These are phyloP conservation scores for Enhydra lutris DNA, from an alignment of 2,113 vertebrate genomes.

Conservation along the genomic window DNA sequence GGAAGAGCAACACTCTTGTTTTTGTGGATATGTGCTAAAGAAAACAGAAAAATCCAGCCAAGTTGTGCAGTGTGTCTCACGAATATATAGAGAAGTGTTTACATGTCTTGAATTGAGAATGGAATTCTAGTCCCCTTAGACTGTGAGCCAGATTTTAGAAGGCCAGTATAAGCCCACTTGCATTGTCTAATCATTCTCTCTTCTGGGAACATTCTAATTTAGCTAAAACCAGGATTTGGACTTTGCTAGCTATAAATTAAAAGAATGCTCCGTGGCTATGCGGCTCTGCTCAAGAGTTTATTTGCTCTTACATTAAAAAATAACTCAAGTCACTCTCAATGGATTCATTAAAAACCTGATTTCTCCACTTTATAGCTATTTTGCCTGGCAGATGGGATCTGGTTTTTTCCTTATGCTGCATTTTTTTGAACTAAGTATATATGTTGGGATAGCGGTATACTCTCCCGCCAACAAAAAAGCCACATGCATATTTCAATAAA, in stretches of 20 bases:
- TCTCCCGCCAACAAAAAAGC: slow-evolving; percentile 79
- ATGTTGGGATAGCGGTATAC: slow-evolving; percentile 61
- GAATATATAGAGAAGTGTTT: slow-evolving; percentile 50
- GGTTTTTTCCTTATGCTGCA: slow-evolving; percentile 74
- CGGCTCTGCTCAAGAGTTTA: slow-evolving; percentile 66
- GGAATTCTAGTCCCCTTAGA: slow-evolving; percentile 43
- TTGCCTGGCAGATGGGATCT: slow-evolving; percentile 78
- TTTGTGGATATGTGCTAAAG: neutral
- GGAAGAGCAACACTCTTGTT: neutral
- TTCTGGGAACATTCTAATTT: slow-evolving; percentile 65
- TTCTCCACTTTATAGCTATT: slow-evolving; percentile 75
- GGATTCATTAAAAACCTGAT: slow-evolving; percentile 73
- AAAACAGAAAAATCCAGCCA: neutral
- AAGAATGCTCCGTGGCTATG: slow-evolving; percentile 50
- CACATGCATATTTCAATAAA: slow-evolving; percentile 75
- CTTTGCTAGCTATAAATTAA: slow-evolving; percentile 68
- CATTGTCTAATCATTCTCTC: slow-evolving; percentile 47
- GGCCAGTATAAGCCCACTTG: slow-evolving; percentile 7
- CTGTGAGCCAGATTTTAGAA: slow-evolving; percentile 44
- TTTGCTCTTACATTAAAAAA: slow-evolving; percentile 74
- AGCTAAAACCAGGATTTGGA: slow-evolving; percentile 71
- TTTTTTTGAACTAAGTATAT: slow-evolving; percentile 79
- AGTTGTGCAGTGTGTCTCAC: neutral
- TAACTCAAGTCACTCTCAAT: slow-evolving; percentile 72
- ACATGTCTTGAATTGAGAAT: slow-evolving; percentile 25